Evolutionary conservation across 2,113 vertebrate genomes (phyloP), one percentile per base, ranked within the genome.

Genomic region (Echinops telfairi): DNA sequence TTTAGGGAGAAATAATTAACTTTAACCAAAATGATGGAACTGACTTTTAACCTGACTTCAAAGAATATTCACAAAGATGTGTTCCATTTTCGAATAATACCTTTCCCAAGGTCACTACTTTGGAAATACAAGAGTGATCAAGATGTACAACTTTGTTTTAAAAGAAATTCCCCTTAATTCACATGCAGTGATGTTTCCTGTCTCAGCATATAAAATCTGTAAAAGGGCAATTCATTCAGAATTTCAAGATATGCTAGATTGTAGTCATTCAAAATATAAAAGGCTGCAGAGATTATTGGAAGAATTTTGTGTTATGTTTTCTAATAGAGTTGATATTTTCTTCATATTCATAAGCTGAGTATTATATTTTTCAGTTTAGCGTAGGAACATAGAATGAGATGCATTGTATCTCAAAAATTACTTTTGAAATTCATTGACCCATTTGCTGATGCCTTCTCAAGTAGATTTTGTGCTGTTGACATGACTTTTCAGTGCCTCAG

Each of bases 341-440:
- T 80, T 88, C 22, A 57, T 84, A 93, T 96, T 90, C 25, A 81
- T 84, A 88, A 20, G 82, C 76, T 95, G 89, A 77, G 83, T 80
- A 12, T 25, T 75, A 15, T 77, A 53, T 84, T 86, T 92, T 88
- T 83, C 33, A 36, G 19, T 25, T 60, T 90, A 83, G 31, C 33
- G 33, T 40, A 87, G 40, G 40, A n/a, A 58, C 38, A 64, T 53
- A 47, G 3, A 2, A 25, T 58, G 70, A 92, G 29, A 78, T 60
- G 47, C 47, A 71, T 22, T 62, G 33, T 31, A 84, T 79, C 64
- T 95, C 36, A 80, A 64, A 58, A 53, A 53, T 86, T 38, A 68
- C 25, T 88, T 93, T 87, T 83, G 62, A 20, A 78, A 62, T 78
- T 90, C 38, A 36, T 62, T 19, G 27, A 82, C 36, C 58, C 33